Base-by-base conservation (phyloP, 2,888 invertebrate species). In the Tuta absoluta region DNA sequence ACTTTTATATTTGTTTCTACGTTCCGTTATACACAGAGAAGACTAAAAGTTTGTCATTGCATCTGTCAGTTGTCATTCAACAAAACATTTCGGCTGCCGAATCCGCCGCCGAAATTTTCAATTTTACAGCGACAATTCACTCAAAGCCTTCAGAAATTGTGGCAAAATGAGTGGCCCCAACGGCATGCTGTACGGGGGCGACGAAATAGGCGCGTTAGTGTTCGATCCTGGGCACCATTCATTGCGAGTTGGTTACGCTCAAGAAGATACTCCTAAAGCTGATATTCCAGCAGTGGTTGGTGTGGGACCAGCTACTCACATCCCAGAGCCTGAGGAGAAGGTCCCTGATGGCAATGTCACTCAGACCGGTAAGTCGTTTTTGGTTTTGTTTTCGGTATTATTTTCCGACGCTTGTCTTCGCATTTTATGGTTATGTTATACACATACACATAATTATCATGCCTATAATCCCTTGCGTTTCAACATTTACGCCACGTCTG, bases 181-280 rank as follows among this genome's bases (percentile, higher is more conserved):
- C 68, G 95, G 95, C 67, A 96, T 97, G 95, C 80, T 97, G 65
- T 97, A 97, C 73, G 97, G 97, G n/a, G 97, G 97, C 37, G 99
- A 99, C 92, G 99, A 99, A 87, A 99, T 99, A 70, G 99, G 99
- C 11, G 99, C 99, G 0, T 85, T 99, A 70, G 99, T 99, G 38
- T 98, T 99, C 80, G 99, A 99, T 86, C 95, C 98, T 10, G 99
- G 91, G 0, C 90, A 91, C 69, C 89, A 91, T 79, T 95, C 96
- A 0, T 88, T 98, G 63, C 93, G 98, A 65, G 97, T 97, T 60
- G 98, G 98, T 63, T 98, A 97, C 92, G 98, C 98, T 10, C 98
- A 98, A 77, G 99, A 99, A 85, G 99, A 99, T 83, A 97, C 98
- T n/a, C 99, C 99, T 2, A 99, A 99, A 92, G 98, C 98, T 1